A percentile compares a stretch with the other conserved stretches of the same genome.
Conservation (phyloP, 2,797 vertebrate species). For the Hemibagrus guttatus region DNA sequence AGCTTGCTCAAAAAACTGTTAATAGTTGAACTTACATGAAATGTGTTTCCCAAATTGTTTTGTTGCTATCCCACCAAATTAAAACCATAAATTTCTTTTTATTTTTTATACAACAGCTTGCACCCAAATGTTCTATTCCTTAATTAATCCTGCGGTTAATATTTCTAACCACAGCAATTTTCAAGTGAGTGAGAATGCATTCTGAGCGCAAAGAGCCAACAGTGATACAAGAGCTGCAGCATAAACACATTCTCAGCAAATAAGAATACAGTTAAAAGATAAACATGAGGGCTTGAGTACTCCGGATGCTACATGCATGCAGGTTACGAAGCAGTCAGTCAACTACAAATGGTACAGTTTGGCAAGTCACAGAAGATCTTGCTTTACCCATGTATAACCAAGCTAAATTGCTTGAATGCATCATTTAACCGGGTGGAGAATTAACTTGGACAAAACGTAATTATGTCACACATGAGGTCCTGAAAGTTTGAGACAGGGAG, state of each 20-base stretch:
- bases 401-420: conserved; percentile 70
- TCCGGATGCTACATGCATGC: neutral
- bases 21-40: neutral
- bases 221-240: conserved; percentile 1
- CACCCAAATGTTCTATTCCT: neutral
- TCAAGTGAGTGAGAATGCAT: neutral
- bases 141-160: neutral
- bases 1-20: neutral
- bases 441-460: conserved; percentile 74
- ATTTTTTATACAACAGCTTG: neutral
- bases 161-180: neutral
- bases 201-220: neutral
- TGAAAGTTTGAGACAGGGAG: conserved; percentile 65
- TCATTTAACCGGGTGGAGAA: conserved; percentile 76
- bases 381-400: neutral
- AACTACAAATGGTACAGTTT: neutral
- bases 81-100: neutral
- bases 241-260: neutral
- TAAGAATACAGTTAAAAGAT: neutral
- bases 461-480: conserved; percentile 74
- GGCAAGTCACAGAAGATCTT: neutral
- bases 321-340: neutral
- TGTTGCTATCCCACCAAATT: neutral
- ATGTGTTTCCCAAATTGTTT: neutral
- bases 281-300: neutral